These are phyloP conservation scores for Takifugu flavidus DNA, from an alignment of 2,113 vertebrate species.

Conservation along the genomic window DNA sequence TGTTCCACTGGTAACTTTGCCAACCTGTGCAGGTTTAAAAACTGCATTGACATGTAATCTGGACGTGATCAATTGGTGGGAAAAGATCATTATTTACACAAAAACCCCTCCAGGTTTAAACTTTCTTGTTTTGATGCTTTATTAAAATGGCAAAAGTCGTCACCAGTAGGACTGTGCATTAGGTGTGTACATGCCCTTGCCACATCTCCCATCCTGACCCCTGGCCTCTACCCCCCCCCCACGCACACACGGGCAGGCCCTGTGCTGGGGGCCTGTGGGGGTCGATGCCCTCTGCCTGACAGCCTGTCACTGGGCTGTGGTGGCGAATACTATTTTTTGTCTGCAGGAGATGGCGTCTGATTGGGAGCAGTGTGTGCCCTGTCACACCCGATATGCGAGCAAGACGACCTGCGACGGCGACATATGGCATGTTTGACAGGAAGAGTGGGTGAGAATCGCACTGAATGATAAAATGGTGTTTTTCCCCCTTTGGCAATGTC, in stretches of 20 bases:
- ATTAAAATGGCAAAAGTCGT: constrained; percentile 3
- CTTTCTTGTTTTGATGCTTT: too few relatives aligned
- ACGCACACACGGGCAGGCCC: constrained; percentile 50
- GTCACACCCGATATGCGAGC: constrained; percentile 79
- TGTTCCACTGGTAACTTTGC: too few relatives aligned
- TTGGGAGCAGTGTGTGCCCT: constrained; percentile 78
- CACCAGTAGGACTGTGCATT: constrained; percentile 21
- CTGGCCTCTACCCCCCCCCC: constrained; percentile 60
- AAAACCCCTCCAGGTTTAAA: too few relatives aligned
- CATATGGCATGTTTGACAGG: constrained; percentile 81
- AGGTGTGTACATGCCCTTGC: constrained; percentile 37
- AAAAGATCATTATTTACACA: too few relatives aligned
- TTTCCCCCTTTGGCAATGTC: constrained; percentile 77
- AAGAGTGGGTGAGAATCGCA: constrained; percentile 77
- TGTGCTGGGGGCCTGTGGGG: constrained; percentile 65
- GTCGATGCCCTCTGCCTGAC: constrained; percentile 74
- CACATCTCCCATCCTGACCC: constrained; percentile 46
- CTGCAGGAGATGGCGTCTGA: constrained; percentile 72
- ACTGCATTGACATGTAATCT: too few relatives aligned
- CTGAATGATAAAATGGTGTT: constrained; percentile 82
- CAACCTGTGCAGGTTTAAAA: too few relatives aligned
- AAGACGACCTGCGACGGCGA: constrained; percentile 76
- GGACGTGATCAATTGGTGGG: too few relatives aligned
- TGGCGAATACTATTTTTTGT: constrained; percentile 55
- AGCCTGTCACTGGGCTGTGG: constrained; percentile 69